Conservation (phyloP, 2,113 vertebrate genomes). For the Nansenia antarctica region DNA sequence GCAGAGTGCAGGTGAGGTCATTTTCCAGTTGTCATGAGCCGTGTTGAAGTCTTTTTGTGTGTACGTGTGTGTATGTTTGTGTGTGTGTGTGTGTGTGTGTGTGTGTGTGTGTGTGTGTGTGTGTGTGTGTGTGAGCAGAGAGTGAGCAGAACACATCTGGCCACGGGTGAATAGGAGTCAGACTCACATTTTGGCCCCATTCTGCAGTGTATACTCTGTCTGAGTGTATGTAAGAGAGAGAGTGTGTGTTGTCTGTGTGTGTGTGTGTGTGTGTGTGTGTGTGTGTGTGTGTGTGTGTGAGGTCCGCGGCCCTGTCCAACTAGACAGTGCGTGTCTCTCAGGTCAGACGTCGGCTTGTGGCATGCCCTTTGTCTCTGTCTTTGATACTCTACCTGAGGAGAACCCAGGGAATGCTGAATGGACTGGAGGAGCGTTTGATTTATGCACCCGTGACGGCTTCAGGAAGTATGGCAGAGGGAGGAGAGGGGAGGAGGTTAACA, state of each 20-base stretch:
- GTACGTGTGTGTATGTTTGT: not conserved
- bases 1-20: conserved; percentile 74
- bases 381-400: conserved; percentile 32
- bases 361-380: conserved; percentile 2
- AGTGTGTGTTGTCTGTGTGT: not conserved
- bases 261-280: no score
- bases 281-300: conserved; percentile 36
- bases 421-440: conserved; percentile 44
- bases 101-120: conserved; percentile 20
- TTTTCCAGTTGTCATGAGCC: conserved; percentile 56
- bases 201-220: conserved; percentile 5
- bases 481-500: conserved; percentile 36
- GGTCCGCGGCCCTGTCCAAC: conserved; percentile 25
- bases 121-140: no score
- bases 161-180: conserved; percentile 21
- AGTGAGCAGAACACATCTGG: no score
- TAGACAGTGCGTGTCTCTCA: conserved; percentile 10
- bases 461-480: conserved; percentile 9
- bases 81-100: conserved; percentile 33
- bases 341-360: conserved; percentile 5
- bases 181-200: conserved; percentile 34
- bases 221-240: no score
- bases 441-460: conserved; percentile 38
- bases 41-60: conserved; percentile 18
- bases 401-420: conserved; percentile 2